Percentiles rank a stretch among this genome's conserved stretches.
Evolutionary conservation across 2,113 vertebrate genomes (phyloP).

Genomic region (Oncorhynchus kisutch): DNA sequence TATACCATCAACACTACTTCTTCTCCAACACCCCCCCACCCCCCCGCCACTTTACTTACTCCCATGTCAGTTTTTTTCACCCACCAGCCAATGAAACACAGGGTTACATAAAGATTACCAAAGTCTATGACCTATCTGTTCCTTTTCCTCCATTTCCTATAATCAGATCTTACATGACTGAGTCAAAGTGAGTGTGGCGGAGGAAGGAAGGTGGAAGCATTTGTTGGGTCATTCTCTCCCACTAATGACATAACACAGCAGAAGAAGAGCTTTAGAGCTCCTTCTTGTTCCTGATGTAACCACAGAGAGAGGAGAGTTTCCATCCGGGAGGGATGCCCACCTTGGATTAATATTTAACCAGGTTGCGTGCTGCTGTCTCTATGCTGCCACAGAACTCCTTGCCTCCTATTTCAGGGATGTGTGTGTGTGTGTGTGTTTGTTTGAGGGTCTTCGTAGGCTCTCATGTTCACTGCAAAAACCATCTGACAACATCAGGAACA

Average conservation of each 20-base stretch:
- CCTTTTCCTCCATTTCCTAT: background rate
- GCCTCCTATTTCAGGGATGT: slow-evolving; percentile 23
- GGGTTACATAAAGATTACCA: background rate
- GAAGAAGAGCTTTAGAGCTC: background rate
- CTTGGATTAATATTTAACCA: slow-evolving; percentile 41
- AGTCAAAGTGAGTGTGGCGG: no score
- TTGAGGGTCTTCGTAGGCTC: background rate
- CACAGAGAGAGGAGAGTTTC: background rate
- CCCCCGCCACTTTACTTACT: background rate
- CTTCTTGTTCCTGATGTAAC: background rate
- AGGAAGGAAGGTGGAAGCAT: no score
- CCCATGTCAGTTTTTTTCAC: background rate
- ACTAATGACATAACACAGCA: no score
- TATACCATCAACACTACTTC: no score
- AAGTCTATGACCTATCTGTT: background rate
- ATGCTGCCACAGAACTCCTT: background rate
- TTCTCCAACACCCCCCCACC: no score
- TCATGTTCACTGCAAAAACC: background rate
- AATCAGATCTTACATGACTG: no score
- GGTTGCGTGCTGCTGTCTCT: slow-evolving; percentile 23
- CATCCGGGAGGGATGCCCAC: slow-evolving; percentile 31
- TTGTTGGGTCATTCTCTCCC: no score
- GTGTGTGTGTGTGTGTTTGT: background rate
- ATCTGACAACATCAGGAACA: background rate
- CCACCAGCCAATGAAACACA: background rate